phyloP scores from a whole-genome alignment of 1,140 invertebrate species.

The Musca vetustissima region DNA sequence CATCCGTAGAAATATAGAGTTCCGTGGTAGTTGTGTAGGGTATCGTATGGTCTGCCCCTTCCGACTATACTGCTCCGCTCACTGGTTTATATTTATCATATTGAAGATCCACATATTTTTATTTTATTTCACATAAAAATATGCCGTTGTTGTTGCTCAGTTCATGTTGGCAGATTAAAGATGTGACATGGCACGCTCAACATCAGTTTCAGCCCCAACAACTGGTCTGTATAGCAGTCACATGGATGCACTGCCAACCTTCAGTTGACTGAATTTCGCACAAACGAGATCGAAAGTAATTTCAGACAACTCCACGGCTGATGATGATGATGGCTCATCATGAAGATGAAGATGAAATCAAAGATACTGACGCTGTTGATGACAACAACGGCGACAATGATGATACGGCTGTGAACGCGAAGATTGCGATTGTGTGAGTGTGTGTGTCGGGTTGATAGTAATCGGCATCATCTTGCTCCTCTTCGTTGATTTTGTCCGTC shows the following conservation, averaged over 20 bases:
- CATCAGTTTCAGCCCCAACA: neutral
- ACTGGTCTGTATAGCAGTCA: neutral
- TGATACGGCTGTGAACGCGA: neutral
- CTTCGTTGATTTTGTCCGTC: neutral
- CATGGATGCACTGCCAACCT: too few species aligned
- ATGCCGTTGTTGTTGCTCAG: neutral
- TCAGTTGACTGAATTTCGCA: too few species aligned
- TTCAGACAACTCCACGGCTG: too few species aligned
- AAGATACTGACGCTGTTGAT: neutral
- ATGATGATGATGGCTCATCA: too few species aligned
- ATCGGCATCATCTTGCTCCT: neutral
- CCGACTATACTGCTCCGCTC: too few species aligned
- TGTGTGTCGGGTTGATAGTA: neutral
- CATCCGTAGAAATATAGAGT: too few species aligned
- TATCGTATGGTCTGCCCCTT: too few species aligned
- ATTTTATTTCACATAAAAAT: neutral
- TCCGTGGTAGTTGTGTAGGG: too few species aligned
- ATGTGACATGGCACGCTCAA: conserved; percentile 20
- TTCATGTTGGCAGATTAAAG: neutral
- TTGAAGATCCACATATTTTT: neutral
- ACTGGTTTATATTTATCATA: too few species aligned
- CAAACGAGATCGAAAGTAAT: conserved; percentile 20
- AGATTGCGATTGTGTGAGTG: neutral
- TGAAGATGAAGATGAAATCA: too few species aligned
- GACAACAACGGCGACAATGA: neutral